Conservation (phyloP, 2,888 invertebrate species). For the Quadriops clusia region DNA sequence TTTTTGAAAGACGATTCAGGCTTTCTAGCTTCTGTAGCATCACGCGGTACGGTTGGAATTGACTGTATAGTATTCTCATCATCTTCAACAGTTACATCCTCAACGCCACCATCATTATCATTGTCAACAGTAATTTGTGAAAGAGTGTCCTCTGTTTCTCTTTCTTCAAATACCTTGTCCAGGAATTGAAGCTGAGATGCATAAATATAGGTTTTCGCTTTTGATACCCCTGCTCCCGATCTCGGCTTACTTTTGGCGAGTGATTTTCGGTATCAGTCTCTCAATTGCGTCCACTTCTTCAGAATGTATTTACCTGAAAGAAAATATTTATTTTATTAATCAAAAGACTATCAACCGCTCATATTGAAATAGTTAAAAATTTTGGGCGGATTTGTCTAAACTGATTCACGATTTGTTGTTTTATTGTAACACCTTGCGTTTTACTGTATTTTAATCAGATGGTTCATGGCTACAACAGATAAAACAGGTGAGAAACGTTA, state of each 20-base stretch:
- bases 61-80: conserved; percentile 1
- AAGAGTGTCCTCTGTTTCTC: conserved; percentile 7
- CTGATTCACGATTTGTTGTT: no score
- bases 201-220: conserved; percentile 5
- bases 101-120: conserved; percentile 6
- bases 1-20: conserved; percentile 7
- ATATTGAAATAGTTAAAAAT: no score
- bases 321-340: conserved; percentile 3
- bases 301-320: conserved; percentile 4
- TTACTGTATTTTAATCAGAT: no score
- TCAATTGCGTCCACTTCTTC: conserved; percentile 4
- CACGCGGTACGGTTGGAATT: conserved; percentile 6
- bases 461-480: no score
- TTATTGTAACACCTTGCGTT: no score
- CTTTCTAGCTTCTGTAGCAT: conserved; percentile 6
- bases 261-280: conserved; percentile 1
- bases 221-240: conserved; percentile 6
- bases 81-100: conserved; percentile 6
- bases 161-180: conserved; percentile 6
- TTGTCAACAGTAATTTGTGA: conserved; percentile 1
- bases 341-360: no score
- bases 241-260: conserved; percentile 1
- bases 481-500: no score
- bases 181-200: conserved; percentile 7
- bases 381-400: no score